Evolutionary conservation across 2,888 invertebrate species (phyloP).

Genomic region (Lapara coniferarum): DNA sequence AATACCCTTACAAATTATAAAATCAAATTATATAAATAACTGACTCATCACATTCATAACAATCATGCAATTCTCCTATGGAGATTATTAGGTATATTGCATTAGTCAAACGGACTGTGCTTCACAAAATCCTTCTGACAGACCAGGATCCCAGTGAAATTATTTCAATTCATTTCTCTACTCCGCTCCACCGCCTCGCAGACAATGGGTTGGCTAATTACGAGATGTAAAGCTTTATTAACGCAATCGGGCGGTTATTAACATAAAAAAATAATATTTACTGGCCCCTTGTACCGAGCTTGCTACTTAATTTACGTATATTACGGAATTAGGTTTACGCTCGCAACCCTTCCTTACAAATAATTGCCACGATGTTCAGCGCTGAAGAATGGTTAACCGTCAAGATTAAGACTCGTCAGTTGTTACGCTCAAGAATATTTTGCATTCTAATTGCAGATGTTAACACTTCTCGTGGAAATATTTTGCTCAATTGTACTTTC

Average conservation of each 20-base stretch:
- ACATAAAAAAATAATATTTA: conserved; percentile 84
- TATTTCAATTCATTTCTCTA: conserved; percentile 66
- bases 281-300: conserved; percentile 62
- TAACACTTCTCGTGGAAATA: conserved; percentile 42
- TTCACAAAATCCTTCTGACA: conserved; percentile 46
- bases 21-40: not conserved
- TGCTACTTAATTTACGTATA: conserved; percentile 81
- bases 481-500: conserved; percentile 31
- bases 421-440: conserved; percentile 69
- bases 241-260: conserved; percentile 81
- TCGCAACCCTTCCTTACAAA: conserved; percentile 79
- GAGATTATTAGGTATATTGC: conserved; percentile 22
- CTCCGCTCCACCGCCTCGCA: conserved; percentile 64
- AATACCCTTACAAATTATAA: no score
- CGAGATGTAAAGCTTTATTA: conserved; percentile 82
- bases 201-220: conserved; percentile 78
- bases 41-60: not conserved
- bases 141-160: conserved; percentile 55
- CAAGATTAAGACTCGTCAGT: conserved; percentile 77
- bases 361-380: conserved; percentile 77
- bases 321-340: conserved; percentile 75
- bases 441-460: conserved; percentile 66
- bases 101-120: conserved; percentile 24
- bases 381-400: conserved; percentile 73
- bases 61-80: not conserved